Conservation (phyloP, 92 coral and sea anemone species). For the Phenganax subtilis region DNA sequence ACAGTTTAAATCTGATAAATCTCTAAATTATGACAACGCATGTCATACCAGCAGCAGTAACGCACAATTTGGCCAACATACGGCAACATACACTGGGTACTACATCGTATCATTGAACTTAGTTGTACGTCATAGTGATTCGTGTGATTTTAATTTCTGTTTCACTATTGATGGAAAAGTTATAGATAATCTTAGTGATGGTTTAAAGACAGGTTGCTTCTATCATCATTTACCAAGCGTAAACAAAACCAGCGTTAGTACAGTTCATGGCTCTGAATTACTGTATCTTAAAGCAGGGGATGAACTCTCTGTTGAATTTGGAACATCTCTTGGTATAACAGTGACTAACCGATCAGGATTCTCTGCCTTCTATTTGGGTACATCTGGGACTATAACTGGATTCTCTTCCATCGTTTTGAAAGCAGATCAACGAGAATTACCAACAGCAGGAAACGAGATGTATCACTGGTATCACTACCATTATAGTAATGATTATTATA, state of each 20-base stretch:
- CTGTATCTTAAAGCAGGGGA: slow-evolving; percentile 7
- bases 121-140: background rate
- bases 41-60: background rate
- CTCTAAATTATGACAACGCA: background rate
- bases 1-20: background rate
- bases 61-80: background rate
- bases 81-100: background rate
- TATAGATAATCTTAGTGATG: background rate
- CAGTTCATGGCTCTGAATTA: slow-evolving; percentile 11
- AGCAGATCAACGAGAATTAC: background rate
- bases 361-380: slow-evolving; percentile 17
- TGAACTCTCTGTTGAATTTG: background rate
- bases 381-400: background rate
- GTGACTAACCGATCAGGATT: background rate
- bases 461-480: background rate
- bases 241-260: background rate
- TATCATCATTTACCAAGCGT: background rate
- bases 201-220: background rate
- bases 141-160: background rate
- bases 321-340: background rate
- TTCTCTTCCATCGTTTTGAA: slow-evolving; percentile 6
- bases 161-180: background rate
- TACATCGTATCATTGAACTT: background rate
- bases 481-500: background rate
- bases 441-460: background rate